Percentiles rank a stretch among this genome's conserved stretches.
These are phyloP conservation scores for Clarias fuscus DNA, from an alignment of 2,797 vertebrate species.

Conservation along the genomic window DNA sequence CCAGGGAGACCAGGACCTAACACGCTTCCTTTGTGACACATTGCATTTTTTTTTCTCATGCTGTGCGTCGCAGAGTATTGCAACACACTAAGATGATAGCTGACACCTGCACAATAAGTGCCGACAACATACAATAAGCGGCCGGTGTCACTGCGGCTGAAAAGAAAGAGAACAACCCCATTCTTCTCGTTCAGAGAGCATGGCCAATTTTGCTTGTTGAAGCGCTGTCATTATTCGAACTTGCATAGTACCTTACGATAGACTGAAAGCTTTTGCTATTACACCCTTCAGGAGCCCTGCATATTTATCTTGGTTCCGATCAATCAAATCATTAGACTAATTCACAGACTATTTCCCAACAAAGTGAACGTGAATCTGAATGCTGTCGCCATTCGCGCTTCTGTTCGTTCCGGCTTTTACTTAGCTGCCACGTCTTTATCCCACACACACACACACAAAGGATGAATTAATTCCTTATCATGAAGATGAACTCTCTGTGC, in stretches of 20 bases:
- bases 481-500: constrained; percentile 43
- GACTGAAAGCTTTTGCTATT: neutral
- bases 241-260: neutral
- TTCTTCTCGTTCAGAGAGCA: neutral
- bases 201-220: neutral
- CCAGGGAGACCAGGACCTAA: neutral
- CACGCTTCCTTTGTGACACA: neutral
- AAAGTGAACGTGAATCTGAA: neutral
- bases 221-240: neutral
- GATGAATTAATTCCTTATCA: constrained; percentile 51
- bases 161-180: neutral
- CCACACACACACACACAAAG: constrained; percentile 39
- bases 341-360: neutral
- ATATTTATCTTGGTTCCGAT: constrained; percentile 30
- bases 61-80: neutral
- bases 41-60: neutral
- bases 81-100: neutral
- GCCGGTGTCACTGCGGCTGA: neutral
- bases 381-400: constrained; percentile 26
- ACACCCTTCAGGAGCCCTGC: neutral
- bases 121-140: no score
- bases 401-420: constrained; percentile 11
- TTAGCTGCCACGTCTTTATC: constrained; percentile 33
- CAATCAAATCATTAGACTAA: constrained; percentile 23
- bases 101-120: no score